Percentiles rank a stretch among this genome's conserved stretches.
These are phyloP conservation scores for Patiria pectinifera DNA, from an alignment of 53 echinoderm and acorn worm genomes.

Conservation along the genomic window DNA sequence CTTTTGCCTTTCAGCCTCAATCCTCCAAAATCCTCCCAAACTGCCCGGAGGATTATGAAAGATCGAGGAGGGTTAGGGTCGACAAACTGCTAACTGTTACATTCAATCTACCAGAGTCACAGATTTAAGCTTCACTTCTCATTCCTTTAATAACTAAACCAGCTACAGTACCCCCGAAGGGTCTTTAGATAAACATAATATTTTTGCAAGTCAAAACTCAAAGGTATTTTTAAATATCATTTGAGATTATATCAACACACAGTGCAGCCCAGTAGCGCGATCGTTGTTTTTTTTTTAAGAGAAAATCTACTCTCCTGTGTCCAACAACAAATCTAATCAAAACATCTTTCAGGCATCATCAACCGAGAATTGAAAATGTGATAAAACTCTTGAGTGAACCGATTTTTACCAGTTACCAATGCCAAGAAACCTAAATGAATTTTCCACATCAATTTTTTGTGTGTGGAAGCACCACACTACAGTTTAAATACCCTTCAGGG, in stretches of 20 bases:
- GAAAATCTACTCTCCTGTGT: background rate
- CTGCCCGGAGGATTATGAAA: too few relatives aligned
- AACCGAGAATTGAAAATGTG: background rate
- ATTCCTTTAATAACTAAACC: too few relatives aligned
- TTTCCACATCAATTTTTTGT: constrained; percentile 4
- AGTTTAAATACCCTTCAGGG: background rate
- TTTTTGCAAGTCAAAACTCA: too few relatives aligned
- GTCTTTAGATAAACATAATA: too few relatives aligned
- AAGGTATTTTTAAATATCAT: background rate
- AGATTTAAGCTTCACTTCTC: too few relatives aligned
- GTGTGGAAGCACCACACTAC: background rate
- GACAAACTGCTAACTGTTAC: too few relatives aligned
- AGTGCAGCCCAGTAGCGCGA: background rate
- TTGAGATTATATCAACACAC: background rate
- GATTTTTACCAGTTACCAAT: background rate
- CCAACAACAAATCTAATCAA: background rate
- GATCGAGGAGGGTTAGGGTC: too few relatives aligned
- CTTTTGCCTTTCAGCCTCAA: too few relatives aligned
- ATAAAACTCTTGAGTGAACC: background rate
- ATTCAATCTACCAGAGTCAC: too few relatives aligned
- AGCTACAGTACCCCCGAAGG: too few relatives aligned
- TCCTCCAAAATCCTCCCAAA: too few relatives aligned
- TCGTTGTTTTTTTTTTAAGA: background rate
- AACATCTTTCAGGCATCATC: background rate
- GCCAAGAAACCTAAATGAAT: background rate